Evolutionary conservation across 2,888 invertebrate species (phyloP).

Genomic region (Elgonia sp.): DNA sequence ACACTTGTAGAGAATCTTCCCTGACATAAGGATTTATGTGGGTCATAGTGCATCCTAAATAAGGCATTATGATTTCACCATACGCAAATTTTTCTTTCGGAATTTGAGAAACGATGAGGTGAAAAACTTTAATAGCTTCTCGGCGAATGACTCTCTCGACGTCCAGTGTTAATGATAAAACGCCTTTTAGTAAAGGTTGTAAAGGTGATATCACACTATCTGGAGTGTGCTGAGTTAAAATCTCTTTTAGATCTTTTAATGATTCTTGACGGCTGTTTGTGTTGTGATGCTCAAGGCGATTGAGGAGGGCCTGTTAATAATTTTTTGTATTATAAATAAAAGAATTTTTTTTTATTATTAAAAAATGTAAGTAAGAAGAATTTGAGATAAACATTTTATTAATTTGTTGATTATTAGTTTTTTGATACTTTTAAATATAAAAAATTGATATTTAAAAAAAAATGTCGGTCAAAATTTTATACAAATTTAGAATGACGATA

Average conservation of each 20-base stretch:
- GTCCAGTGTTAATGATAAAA: conserved; percentile 91
- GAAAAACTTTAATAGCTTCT: conserved; percentile 88
- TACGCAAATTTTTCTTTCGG: conserved; percentile 90
- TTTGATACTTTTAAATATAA: too few relatives aligned
- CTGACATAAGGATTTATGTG: conserved; percentile 94
- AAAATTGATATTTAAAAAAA: too few relatives aligned
- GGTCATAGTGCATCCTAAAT: conserved; percentile 96
- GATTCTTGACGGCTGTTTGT: conserved; percentile 90
- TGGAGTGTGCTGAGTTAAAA: conserved; percentile 87
- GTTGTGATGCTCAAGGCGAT: conserved; percentile 93
- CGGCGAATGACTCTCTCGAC: conserved; percentile 89
- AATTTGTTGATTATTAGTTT: too few relatives aligned
- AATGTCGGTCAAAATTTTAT: too few relatives aligned
- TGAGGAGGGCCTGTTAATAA: conserved; percentile 89
- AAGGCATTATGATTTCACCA: conserved; percentile 92
- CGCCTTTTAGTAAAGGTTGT: conserved; percentile 90
- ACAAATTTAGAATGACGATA: too few relatives aligned
- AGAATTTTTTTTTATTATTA: conserved; percentile 3
- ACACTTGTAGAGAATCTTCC: conserved; percentile 93
- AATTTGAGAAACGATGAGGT: conserved; percentile 87
- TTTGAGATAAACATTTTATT: not conserved
- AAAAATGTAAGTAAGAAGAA: too few relatives aligned
- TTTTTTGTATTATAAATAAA: not conserved
- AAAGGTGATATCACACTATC: conserved; percentile 89
- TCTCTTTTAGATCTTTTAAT: conserved; percentile 89